These are phyloP conservation scores for Fulica atra DNA, from an alignment of 2,113 vertebrate genomes.

Conservation along the genomic window DNA sequence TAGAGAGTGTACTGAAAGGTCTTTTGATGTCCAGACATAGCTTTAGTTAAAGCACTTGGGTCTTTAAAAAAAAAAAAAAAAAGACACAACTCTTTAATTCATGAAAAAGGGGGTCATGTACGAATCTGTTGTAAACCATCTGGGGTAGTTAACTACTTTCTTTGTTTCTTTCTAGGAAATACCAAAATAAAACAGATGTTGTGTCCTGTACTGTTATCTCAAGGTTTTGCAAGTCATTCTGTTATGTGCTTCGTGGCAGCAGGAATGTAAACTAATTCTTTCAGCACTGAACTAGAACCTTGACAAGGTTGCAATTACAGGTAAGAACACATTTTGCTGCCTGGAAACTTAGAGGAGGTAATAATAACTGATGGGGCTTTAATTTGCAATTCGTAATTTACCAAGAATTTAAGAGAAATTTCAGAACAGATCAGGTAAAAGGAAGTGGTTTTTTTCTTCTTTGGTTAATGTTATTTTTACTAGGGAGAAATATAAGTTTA, in stretches of 20 bases:
- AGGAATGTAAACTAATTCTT: constrained; percentile 70
- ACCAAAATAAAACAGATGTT: constrained; percentile 66
- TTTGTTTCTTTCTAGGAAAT: constrained; percentile 62
- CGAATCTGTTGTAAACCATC: neutral
- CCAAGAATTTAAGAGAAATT: neutral
- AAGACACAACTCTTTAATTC: neutral
- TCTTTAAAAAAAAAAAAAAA: neutral
- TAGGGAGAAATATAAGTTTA: neutral
- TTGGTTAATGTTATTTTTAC: neutral
- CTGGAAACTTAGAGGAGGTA: neutral
- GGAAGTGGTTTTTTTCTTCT: neutral
- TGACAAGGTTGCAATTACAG: constrained; percentile 52
- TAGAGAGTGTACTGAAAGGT: neutral
- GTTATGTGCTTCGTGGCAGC: constrained; percentile 48
- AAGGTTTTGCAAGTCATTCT: constrained; percentile 63
- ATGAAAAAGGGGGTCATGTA: neutral
- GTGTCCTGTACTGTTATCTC: constrained; percentile 57
- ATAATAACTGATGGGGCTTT: neutral
- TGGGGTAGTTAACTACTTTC: constrained; percentile 31
- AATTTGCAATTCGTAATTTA: neutral
- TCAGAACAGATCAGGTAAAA: neutral
- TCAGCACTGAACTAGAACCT: constrained; percentile 40
- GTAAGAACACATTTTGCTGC: constrained; percentile 32
- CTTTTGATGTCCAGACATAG: neutral
- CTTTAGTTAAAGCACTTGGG: neutral